Conservation (phyloP, 2,888 invertebrate species). For the Diadromus collaris region DNA sequence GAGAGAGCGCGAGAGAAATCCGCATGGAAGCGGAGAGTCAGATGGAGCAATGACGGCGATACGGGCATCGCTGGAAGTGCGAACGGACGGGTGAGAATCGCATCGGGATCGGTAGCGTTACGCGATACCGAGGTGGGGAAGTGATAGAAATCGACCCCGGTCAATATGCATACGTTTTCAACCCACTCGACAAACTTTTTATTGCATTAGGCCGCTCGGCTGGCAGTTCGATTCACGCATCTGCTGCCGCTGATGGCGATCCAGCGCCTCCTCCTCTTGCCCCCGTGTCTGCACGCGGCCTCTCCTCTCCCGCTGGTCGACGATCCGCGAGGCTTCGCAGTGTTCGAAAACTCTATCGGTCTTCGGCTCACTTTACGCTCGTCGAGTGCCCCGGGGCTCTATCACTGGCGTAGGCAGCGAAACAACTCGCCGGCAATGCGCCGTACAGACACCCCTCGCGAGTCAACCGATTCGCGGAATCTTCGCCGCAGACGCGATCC, state of each 20-base stretch:
- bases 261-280: constrained; percentile 42
- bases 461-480: constrained; percentile 15
- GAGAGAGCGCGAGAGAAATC: constrained; percentile 41
- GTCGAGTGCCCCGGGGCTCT: constrained; percentile 63
- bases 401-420: constrained; percentile 72
- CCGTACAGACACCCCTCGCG: not conserved
- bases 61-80: not conserved
- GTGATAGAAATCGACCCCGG: constrained; percentile 68
- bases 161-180: constrained; percentile 78
- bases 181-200: constrained; percentile 77
- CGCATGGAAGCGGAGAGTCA: constrained; percentile 20
- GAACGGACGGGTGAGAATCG: constrained; percentile 45
- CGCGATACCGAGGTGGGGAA: constrained; percentile 60
- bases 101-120: constrained; percentile 74
- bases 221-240: constrained; percentile 64
- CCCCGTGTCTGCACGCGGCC: constrained; percentile 16
- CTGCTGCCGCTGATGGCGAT: constrained; percentile 58
- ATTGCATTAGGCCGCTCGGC: constrained; percentile 74
- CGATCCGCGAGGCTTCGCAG: constrained; percentile 37
- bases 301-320: constrained; percentile 64
- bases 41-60: constrained; percentile 42
- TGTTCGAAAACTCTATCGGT: constrained; percentile 41
- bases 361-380: constrained; percentile 67
- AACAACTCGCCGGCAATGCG: constrained; percentile 54
- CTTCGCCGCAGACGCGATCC: not conserved